Evolutionary conservation across 1,140 invertebrate species (phyloP), one percentile per base, ranked within the genome.

Genomic region (Piezodorus guildinii): DNA sequence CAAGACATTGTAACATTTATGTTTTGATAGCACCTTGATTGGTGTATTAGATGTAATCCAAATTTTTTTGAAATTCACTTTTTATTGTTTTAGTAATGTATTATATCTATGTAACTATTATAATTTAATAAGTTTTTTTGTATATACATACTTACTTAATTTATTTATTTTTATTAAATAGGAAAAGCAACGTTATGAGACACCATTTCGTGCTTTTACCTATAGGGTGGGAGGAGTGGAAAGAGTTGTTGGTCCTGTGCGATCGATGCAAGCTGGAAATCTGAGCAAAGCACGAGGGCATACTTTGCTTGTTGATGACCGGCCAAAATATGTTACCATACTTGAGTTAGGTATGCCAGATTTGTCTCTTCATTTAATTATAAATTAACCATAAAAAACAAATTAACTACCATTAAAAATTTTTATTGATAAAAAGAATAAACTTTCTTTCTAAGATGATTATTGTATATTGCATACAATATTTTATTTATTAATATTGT

Each of bases 291-390:
- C 91, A 0, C 78, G 91, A 49, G 91, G 90, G 27, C 91, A 94
- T 73, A 86, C 86, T 3, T 78, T 96, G 58, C 77, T 96, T 59
- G 83, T 86, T 0, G 83, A 86, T 4, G 86, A 90, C 72, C 77
- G 94, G 49, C 94, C 94, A 25, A 88, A 93, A 63, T 94, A 87
- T 75, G 92, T 95, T 14, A 93, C 91, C 8, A 93, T 96, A 71
- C 74, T 94, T 9, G 89, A 91, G 15, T 76, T 96, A 44, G 79
- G 80, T 81, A 72, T 70, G 34, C 12, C 12, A 39, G 12, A 39
- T 39, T 39, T 8, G 9, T 39, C 8, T 30, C 27, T 30, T 30
- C 3, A 30, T 30, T 4, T 8, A 30, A n/a, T n/a, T n/a, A n/a
- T n/a, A n/a, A n/a, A n/a, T n/a, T n/a, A n/a, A n/a, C n/a, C n/a